phyloP scores from a whole-genome alignment of 2,797 vertebrate genomes.

The Esox lucius region DNA sequence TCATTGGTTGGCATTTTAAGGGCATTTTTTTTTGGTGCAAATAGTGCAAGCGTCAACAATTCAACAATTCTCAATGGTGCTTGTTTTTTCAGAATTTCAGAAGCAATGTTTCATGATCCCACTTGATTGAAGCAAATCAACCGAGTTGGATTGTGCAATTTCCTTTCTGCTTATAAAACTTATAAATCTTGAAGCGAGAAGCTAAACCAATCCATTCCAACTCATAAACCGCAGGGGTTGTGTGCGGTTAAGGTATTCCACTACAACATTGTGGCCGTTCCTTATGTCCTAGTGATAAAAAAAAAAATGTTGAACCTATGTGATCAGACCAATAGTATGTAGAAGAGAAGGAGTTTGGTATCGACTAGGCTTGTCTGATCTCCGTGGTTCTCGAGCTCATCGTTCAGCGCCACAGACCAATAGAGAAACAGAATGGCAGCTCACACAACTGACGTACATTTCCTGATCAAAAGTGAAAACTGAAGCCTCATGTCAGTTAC shows the following conservation, averaged over 20 bases:
- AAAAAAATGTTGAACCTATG: background rate
- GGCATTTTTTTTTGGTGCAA: slow-evolving; percentile 64
- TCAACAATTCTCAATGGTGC: slow-evolving; percentile 4
- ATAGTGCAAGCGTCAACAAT: slow-evolving; percentile 50
- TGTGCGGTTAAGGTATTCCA: background rate
- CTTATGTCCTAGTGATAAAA: background rate
- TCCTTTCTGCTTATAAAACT: slow-evolving; percentile 24
- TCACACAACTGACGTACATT: background rate
- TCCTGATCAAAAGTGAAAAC: background rate
- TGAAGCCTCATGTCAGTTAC: background rate
- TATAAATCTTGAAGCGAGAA: background rate
- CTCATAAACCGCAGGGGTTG: background rate
- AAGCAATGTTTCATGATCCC: slow-evolving; percentile 18
- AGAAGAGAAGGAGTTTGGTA: background rate
- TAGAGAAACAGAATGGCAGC: background rate
- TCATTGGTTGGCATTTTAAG: slow-evolving; percentile 54
- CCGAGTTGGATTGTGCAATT: slow-evolving; percentile 56
- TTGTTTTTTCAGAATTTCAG: slow-evolving; percentile 19
- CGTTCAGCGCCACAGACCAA: background rate
- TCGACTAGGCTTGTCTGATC: background rate
- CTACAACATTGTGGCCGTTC: background rate
- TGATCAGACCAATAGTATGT: background rate
- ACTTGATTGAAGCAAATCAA: slow-evolving; percentile 33
- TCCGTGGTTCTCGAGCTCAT: background rate
- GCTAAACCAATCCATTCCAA: background rate